Percentiles rank a stretch among this genome's conserved stretches.
Conservation (phyloP, 2,797 vertebrate species). For the Aplochiton taeniatus region DNA sequence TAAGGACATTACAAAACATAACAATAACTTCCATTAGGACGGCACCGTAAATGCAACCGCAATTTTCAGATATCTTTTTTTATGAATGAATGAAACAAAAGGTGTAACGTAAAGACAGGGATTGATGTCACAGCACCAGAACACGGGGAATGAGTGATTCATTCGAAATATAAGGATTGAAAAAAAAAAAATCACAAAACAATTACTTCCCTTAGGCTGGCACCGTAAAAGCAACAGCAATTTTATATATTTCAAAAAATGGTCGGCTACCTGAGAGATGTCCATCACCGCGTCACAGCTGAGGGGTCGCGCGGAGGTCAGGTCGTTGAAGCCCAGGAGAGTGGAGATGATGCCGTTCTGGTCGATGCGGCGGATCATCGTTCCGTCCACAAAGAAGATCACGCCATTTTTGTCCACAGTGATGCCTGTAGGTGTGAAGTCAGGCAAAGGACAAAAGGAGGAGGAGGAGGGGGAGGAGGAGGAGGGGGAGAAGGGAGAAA, state of each 20-base stretch:
- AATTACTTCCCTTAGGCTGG: too few relatives aligned
- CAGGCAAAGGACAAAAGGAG: conserved; percentile 13
- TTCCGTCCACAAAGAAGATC: conserved; percentile 97
- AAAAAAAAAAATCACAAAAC: too few relatives aligned
- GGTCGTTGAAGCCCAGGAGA: conserved; percentile 93
- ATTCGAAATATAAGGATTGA: too few relatives aligned
- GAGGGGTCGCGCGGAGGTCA: conserved; percentile 94
- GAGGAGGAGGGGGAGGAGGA: conserved; percentile 21
- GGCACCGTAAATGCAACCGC: too few relatives aligned
- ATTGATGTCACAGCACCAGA: too few relatives aligned
- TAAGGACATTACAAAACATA: too few relatives aligned
- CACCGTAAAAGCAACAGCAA: too few relatives aligned
- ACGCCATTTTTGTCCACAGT: conserved; percentile 95
- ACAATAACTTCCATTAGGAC: too few relatives aligned
- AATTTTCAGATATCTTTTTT: too few relatives aligned
- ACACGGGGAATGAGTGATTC: too few relatives aligned
- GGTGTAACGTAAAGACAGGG: too few relatives aligned
- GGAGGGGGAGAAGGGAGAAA: conserved; percentile 24
- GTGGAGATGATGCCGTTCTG: conserved; percentile 98
- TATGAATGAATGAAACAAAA: too few relatives aligned
- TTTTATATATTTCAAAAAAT: background rate
- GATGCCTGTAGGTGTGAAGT: conserved; percentile 78
- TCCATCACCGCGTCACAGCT: conserved; percentile 99
- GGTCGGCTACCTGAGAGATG: conserved; percentile 89
- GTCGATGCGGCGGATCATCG: conserved; percentile 95